Evolutionary conservation across 2,113 vertebrate species (phyloP).

Genomic region (Forbesichthys agassizii): DNA sequence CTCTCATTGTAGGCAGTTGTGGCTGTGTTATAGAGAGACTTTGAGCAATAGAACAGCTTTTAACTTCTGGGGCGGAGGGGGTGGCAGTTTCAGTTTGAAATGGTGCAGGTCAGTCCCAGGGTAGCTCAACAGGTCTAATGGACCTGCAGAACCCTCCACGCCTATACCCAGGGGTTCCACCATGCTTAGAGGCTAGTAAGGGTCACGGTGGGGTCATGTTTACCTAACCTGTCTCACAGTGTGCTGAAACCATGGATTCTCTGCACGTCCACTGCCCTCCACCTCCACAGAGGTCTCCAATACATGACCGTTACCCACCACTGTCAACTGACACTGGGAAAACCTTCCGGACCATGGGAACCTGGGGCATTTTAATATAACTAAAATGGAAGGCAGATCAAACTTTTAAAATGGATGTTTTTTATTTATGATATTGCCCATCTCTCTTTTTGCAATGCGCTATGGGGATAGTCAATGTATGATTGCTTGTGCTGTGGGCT

Average conservation of each 20-base stretch:
- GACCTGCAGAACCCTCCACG: slow-evolving; percentile 53
- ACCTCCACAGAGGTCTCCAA: slow-evolving; percentile 14
- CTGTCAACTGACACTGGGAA: slow-evolving; percentile 33
- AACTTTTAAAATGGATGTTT: slow-evolving; percentile 44
- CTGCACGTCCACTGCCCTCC: slow-evolving; percentile 20
- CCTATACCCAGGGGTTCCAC: slow-evolving; percentile 23
- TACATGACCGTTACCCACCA: slow-evolving; percentile 36
- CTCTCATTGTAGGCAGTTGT: slow-evolving; percentile 42
- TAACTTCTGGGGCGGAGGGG: slow-evolving; percentile 37
- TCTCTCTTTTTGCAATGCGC: neutral
- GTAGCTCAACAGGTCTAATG: slow-evolving; percentile 67
- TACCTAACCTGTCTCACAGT: slow-evolving; percentile 65
- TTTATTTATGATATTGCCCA: slow-evolving; percentile 36
- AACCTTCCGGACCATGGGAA: slow-evolving; percentile 27
- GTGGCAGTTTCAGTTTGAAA: slow-evolving; percentile 73
- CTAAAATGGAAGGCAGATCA: slow-evolving; percentile 46
- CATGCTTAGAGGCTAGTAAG: slow-evolving; percentile 18
- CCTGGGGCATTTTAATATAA: slow-evolving; percentile 41
- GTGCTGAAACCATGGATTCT: slow-evolving; percentile 62
- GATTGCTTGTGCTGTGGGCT: slow-evolving; percentile 44
- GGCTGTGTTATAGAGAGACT: slow-evolving; percentile 16
- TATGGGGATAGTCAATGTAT: slow-evolving; percentile 38
- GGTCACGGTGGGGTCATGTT: slow-evolving; percentile 73
- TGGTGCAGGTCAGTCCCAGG: slow-evolving; percentile 57
- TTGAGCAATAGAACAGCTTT: slow-evolving; percentile 34